Evolutionary conservation across 2,113 vertebrate species (phyloP), one percentile per base, ranked within the genome.

Genomic region (Caracal caracal): DNA sequence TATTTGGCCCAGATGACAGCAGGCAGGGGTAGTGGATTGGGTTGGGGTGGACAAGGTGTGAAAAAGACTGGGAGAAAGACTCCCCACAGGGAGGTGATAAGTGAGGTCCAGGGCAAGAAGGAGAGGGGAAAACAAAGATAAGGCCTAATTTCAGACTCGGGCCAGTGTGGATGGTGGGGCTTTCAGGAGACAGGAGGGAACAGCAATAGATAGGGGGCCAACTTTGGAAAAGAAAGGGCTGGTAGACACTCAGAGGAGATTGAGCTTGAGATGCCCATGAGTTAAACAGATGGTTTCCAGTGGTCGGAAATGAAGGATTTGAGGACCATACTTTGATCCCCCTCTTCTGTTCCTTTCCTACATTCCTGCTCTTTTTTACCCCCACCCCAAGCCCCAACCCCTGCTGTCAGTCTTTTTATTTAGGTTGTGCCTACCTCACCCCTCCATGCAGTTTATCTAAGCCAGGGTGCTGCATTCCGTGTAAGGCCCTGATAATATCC

Each of bases 121-220:
- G 71, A 81, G 56, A 47, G 12, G 47, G 81, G 19, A 37, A n/a
- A 59, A 82, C 59, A 71, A 66, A 78, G 51, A 10, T 37, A 10
- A 49, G 12, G 22, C n/a, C 40, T 10, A 35, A 43, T 28, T 51
- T 40, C 0, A 0, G n/a, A 3, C 13, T 20, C 0, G 1, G 37
- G 76, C n/a, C 1, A 6, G n/a, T 20, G 33, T 24, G 40, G 37
- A 10, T 10, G 51, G 12, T 5, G 28, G 28, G 87, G 59, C 65
- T 84, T 76, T 56, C 10, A 8, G 56, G 10, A 85, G 82, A 43
- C 1, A 15, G 66, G 40, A 33, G 78, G 70, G 49, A 53, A 26
- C 47, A 53, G 85, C 43, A 26, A 59, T n/a, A 16, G 78, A 30
- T 35, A 2, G 20, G 47, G 51, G n/a, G 53, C 61, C 88, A 9